Base-by-base conservation (phyloP, 2,113 vertebrate species). In the Formicarius rufipectus region DNA sequence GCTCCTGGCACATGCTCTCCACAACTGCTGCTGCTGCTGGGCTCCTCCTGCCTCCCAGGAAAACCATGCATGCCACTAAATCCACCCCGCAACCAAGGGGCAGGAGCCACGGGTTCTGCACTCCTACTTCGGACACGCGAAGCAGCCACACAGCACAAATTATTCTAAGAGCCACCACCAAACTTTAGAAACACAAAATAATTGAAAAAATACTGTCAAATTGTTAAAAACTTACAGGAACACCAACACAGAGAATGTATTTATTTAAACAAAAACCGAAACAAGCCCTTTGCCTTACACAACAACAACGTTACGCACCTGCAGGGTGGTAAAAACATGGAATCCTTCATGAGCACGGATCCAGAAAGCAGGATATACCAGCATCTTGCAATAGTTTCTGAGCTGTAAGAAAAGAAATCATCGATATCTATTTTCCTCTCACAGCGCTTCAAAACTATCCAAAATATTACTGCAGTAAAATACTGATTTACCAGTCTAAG, bases 361-460 rank as follows among this genome's bases (percentile, higher is more conserved):
- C 99, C 99, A 42, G 99, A 99, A 58, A 99, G 99, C 74, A 99
- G 98, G 91, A 99, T 99, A 95, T 99, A 99, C 99, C 99, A 99
- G 95, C 99, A 99, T 97, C 98, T 98, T 91, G 99, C 99, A 92
- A 99, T 97, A 74, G 98, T 99, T 97, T 99, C 99, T 45, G 99
- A 98, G 96, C 99, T 99, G 97, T 33, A 98, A 74, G 90, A 95
- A 74, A 90, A 79, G 24, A 84, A 80, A 92, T 35, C 45, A 84
- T 2, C 27, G 14, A 39, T 40, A 23, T 6, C 7, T 21, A 27
- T 10, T 84, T 81, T 33, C 75, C 75, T 50, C 76, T 74, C 14
- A 37, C 28, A 69, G 72, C 12, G 94, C 44, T 31, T 75, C 17
- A 44, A 59, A 87, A 9, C 18, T n/a, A 66, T 14, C 22, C 31